phyloP scores from a whole-genome alignment of 2,888 invertebrate genomes.

The Drosophila setosimentum region DNA sequence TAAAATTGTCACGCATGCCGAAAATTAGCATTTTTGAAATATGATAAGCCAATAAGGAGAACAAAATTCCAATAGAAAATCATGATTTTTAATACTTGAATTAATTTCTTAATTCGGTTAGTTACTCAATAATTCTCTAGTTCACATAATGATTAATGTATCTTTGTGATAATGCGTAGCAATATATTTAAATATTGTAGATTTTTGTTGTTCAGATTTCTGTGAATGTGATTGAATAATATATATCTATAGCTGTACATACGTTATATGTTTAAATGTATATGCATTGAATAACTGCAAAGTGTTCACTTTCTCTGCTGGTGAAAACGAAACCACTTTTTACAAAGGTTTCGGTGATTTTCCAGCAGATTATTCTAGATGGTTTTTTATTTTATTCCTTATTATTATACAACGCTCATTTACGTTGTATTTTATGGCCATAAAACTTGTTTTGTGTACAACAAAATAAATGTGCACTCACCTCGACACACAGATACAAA shows the following conservation, averaged over 20 bases:
- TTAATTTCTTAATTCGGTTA: not conserved
- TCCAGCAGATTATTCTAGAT: constrained; percentile 54
- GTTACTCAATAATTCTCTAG: not conserved
- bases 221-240: not conserved
- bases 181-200: not conserved
- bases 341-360: constrained; percentile 38
- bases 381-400: constrained; percentile 25
- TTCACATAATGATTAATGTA: not conserved
- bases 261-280: no score
- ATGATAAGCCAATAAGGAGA: not conserved
- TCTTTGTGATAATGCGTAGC: not conserved
- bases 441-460: constrained; percentile 58
- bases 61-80: not conserved
- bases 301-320: not conserved
- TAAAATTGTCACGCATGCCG: not conserved
- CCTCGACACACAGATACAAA: not conserved
- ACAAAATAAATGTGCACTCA: constrained; percentile 19
- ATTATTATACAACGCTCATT: constrained; percentile 28
- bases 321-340: constrained; percentile 18
- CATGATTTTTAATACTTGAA: not conserved
- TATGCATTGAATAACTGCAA: not conserved
- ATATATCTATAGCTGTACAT: no score
- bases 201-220: not conserved
- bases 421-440: constrained; percentile 31
- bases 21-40: not conserved